These are phyloP conservation scores for Perognathus longimembris DNA, from an alignment of 2,113 vertebrate genomes.

Conservation along the genomic window DNA sequence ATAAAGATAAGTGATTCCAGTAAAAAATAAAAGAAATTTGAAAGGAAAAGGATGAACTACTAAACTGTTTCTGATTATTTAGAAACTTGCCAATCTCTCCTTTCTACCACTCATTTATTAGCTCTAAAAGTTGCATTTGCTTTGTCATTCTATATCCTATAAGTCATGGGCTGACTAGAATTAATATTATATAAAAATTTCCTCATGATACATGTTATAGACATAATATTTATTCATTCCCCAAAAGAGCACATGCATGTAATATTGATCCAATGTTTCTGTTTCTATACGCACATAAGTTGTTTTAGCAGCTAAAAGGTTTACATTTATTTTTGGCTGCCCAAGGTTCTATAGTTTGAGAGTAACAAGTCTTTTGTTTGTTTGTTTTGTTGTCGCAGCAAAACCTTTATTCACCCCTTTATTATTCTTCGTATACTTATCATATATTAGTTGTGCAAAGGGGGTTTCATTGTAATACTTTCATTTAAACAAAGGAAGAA, in stretches of 20 bases:
- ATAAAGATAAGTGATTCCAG: too few relatives aligned
- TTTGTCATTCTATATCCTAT: not conserved
- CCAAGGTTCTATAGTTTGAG: not conserved
- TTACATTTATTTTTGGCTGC: not conserved
- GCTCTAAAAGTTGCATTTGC: not conserved
- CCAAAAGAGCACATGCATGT: not conserved
- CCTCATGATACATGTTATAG: not conserved
- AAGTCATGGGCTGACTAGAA: not conserved
- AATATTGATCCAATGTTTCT: not conserved
- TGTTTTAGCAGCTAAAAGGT: not conserved
- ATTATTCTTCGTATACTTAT: not conserved
- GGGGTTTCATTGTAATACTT: too few relatives aligned
- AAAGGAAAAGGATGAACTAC: not conserved
- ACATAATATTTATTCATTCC: not conserved
- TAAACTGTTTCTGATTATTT: not conserved
- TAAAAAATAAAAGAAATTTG: not conserved
- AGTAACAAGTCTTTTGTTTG: too few relatives aligned
- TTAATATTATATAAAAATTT: not conserved
- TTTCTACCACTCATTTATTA: not conserved
- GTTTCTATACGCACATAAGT: not conserved
- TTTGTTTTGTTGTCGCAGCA: not conserved
- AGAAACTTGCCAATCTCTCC: accelerated
- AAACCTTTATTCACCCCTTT: not conserved
- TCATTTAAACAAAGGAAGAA: too few relatives aligned
- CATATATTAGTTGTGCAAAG: too few relatives aligned